Percentiles rank a stretch among this genome's conserved stretches.
These are phyloP conservation scores for Caenorhabditis uteleia DNA, from an alignment of 2,888 invertebrate genomes.

Conservation along the genomic window DNA sequence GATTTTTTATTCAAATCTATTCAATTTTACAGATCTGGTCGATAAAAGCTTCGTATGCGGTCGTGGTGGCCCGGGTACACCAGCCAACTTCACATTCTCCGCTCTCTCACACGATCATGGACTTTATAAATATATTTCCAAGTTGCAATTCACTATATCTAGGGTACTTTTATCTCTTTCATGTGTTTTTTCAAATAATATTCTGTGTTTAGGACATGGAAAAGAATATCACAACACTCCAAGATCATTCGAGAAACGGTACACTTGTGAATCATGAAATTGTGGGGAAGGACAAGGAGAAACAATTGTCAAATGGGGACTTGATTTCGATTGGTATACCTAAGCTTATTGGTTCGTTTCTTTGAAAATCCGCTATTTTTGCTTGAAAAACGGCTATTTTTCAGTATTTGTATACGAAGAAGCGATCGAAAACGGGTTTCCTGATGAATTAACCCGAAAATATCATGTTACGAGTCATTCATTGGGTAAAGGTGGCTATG, in stretches of 20 bases:
- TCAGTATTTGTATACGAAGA: constrained; percentile 48
- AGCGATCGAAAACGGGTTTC: constrained; percentile 20
- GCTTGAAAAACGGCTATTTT: neutral
- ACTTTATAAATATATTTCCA: constrained; percentile 19
- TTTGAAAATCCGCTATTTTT: neutral
- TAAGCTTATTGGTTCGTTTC: constrained; percentile 17
- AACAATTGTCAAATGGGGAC: constrained; percentile 32
- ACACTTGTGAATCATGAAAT: constrained; percentile 45
- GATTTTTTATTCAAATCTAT: neutral
- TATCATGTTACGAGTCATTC: constrained; percentile 46
- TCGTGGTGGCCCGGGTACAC: constrained; percentile 17
- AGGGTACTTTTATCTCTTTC: constrained; percentile 6
- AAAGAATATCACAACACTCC: constrained; percentile 7
- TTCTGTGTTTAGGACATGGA: constrained; percentile 14
- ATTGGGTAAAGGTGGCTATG: constrained; percentile 54
- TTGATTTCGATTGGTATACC: constrained; percentile 44
- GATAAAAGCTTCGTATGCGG: constrained; percentile 28
- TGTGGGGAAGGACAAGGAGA: constrained; percentile 24
- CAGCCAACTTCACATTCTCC: constrained; percentile 19
- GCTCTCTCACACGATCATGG: constrained; percentile 3
- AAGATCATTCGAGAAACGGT: constrained; percentile 49
- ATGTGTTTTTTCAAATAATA: constrained; percentile 1
- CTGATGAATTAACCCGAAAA: constrained; percentile 31
- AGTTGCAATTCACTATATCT: constrained; percentile 22
- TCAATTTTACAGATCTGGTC: constrained; percentile 18